Evolutionary conservation across 1,140 invertebrate species (phyloP).

Genomic region (Heliothis subflexa): DNA sequence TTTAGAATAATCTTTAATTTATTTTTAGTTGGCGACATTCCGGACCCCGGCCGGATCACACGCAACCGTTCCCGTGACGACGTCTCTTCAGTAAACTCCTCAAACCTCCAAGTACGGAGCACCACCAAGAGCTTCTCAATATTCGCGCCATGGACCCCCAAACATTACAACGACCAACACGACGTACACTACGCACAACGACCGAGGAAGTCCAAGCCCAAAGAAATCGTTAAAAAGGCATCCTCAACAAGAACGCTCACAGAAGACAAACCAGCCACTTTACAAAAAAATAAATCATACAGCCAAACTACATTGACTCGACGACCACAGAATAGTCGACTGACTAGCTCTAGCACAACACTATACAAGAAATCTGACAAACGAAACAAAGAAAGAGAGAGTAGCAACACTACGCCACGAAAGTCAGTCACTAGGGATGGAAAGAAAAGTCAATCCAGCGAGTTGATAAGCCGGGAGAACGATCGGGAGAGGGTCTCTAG

Average conservation of each 20-base stretch:
- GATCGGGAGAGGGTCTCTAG: conserved; percentile 84
- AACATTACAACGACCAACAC: conserved; percentile 90
- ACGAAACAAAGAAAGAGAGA: conserved; percentile 83
- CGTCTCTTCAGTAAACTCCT: conserved; percentile 87
- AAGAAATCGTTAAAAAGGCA: conserved; percentile 68
- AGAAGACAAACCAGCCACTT: conserved; percentile 62
- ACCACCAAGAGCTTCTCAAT: conserved; percentile 94
- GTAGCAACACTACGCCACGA: conserved; percentile 76
- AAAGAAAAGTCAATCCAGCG: conserved; percentile 87
- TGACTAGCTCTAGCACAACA: conserved; percentile 74
- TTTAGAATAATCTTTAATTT: background rate
- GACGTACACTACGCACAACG: conserved; percentile 93
- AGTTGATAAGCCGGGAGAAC: conserved; percentile 86
- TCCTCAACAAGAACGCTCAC: conserved; percentile 70
- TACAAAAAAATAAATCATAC: conserved; percentile 80
- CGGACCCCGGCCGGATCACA: conserved; percentile 88
- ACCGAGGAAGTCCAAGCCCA: conserved; percentile 75
- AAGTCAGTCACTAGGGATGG: conserved; percentile 78
- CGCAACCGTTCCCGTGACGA: conserved; percentile 90
- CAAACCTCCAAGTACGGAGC: conserved; percentile 89
- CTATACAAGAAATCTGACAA: conserved; percentile 77
- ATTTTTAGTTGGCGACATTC: conserved; percentile 90
- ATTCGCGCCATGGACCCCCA: conserved; percentile 93
- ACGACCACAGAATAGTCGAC: conserved; percentile 66
- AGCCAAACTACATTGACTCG: conserved; percentile 78